Conservation (phyloP, 2,113 vertebrate genomes). For the Gasterosteus nipponicus region DNA sequence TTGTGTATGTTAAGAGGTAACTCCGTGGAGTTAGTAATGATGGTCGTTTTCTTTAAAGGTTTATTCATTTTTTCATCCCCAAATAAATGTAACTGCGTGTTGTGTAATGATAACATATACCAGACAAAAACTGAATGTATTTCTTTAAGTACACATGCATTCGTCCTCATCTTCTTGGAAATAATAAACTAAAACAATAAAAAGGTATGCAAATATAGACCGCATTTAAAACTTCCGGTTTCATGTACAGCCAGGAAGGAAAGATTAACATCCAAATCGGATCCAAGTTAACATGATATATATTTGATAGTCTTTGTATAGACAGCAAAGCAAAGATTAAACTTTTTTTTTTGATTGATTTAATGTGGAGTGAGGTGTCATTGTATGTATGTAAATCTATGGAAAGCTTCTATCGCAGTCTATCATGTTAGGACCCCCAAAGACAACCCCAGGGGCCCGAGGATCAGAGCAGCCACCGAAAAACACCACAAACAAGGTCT, state of each 20-base stretch:
- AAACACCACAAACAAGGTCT: neutral
- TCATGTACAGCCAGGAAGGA: neutral
- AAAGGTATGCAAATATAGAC: neutral
- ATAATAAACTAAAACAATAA: no score
- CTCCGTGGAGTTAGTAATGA: neutral
- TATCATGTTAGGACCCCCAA: slow-evolving; percentile 39
- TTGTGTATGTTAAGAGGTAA: neutral
- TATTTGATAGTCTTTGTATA: neutral
- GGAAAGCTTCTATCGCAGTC: slow-evolving; percentile 42
- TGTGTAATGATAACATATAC: neutral
- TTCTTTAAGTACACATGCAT: neutral
- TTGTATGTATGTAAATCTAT: neutral
- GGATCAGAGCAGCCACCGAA: neutral
- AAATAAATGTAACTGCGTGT: neutral
- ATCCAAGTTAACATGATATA: neutral
- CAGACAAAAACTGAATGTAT: neutral
- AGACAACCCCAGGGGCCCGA: slow-evolving; percentile 27
- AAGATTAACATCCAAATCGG: neutral
- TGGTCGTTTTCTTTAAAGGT: neutral
- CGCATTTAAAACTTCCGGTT: neutral
- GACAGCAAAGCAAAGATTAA: neutral
- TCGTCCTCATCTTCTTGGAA: no score
- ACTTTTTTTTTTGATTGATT: no score
- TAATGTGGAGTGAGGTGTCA: no score
- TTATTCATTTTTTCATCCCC: neutral